Evolutionary conservation across 1,140 invertebrate species (phyloP), one percentile per base, ranked within the genome.

Genomic region (Heliconius nattereri): DNA sequence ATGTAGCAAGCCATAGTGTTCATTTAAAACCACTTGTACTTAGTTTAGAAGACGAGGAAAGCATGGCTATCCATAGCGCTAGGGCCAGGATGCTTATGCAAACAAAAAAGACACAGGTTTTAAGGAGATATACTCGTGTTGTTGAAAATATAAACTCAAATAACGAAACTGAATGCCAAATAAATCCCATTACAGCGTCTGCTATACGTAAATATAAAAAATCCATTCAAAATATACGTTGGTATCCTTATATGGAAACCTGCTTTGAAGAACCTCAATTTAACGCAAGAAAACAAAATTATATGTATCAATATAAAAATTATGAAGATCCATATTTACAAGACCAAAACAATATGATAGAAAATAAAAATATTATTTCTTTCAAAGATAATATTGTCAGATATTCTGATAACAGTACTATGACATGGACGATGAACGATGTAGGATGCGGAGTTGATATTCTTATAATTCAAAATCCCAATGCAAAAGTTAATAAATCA

Each of bases 321-420:
- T 29, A 16, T 66, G 1, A 3, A 16, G 26, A 29, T 0, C 60
- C 60, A 11, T 66, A 26, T 19, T 26, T 66, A 26, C 23, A 66
- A 26, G 9, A 9, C 5, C 11, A 29, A 66, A 66, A 66, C 29
- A 66, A 29, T 29, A 29, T 26, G 6, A 3, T 66, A 66, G 60
- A 26, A 26, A 66, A 29, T 13, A 26, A 66, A n/a, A 16, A 29
- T 1, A 13, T 29, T 66, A 5, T 6, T 66, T 26, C 23, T 66
- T 86, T 87, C n/a, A 87, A 83, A 71, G 81, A 86, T 49, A 91
- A 90, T 76, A 90, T 91, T 37, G 85, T 84, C 74, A 88, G 81
- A 11, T 92, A 90, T 78, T 75, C 70, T 52, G 88, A 92, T 73
- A 86, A 81, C n/a, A 78, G 71, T 35, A 92, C 91, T 0, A 91